Base-by-base conservation (phyloP, 2,888 invertebrate genomes). In the Parnassius apollo region DNA sequence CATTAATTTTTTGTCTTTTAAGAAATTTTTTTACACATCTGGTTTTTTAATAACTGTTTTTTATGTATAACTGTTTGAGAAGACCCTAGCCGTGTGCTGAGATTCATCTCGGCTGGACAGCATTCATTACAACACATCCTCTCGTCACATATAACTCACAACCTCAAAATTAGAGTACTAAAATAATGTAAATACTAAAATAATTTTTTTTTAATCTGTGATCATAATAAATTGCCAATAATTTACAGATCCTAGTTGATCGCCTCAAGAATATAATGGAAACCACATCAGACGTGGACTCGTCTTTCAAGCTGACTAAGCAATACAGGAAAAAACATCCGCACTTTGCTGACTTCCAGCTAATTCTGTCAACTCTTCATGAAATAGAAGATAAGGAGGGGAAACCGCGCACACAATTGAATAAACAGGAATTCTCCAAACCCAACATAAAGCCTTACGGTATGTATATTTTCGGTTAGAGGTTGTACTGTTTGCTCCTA, bases 291-390 rank as follows among this genome's bases (percentile, higher is more conserved):
- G 71, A 71, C 0, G 46, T 62, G 0, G 66, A 68, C 2, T 69
- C 67, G 0, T 11, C 75, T 42, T 80, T 75, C 68, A 63, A 67
- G 13, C 62, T 85, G 49, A 83, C 75, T 44, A 69, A 68, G 22
- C 44, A 54, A 1, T 84, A 83, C 69, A 81, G 88, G 0, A 76
- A 72, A 53, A 64, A 62, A 9, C 78, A 86, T 60, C 88, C 89
- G 0, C 88, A 89, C 68, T 78, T 75, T 61, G 80, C 74, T 0
- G 90, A 90, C 75, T 88, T 86, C 71, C 79, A 83, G 55, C 52
- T 87, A 13, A 80, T 89, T 0, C 56, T 82, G 69, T 65, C 75
- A 0, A 78, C 80, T 0, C 66, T 86, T 11, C 83, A 88, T 60
- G 59, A 62, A 2, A 44, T 85, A 0, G 77, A 87, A 66, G 83